Evolutionary conservation across 2,888 invertebrate genomes (phyloP), one percentile per base, ranked within the genome.

Genomic region (Pollenia labialis): DNA sequence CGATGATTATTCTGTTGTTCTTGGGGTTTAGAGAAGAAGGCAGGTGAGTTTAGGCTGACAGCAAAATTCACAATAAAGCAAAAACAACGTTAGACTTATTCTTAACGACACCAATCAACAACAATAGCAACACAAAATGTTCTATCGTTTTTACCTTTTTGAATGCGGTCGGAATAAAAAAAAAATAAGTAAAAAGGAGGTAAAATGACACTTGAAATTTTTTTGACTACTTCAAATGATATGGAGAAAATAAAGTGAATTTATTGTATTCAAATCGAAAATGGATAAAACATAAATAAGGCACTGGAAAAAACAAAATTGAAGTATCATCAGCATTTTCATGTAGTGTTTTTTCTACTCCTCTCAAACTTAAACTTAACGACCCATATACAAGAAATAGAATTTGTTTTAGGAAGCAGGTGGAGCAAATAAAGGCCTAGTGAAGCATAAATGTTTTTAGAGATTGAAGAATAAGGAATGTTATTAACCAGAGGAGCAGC

Each of bases 321-420:
- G 4, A 54, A 82, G 54, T 71, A 71, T 64, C 64, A 76, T 82
- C 69, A 62, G 32, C 62, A 46, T 16, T 66, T 82, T 52, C 14
- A 42, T 16, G 7, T 12, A 14, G 16, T 68, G 32, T 32, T 32
- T 32, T 32, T 32, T 32, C 32, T 32, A 32, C 32, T 32, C 32
- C 32, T 32, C 32, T 32, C 32, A 32, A 32, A 32, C 32, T 32
- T 32, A 32, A 32, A 54, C 48, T n/a, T 44, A 75, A 60, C 68
- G 58, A 60, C 32, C 52, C 46, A 66, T 46, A 81, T 64, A 58
- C 4, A 4, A 40, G 8, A 52, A 58, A 44, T 1, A n/a, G 42
- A 54, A 54, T 23, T 18, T 8, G n/a, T 69, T 1, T 16, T n/a
- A 16, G n/a, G 4, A 60, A 32, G 40, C 40, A 46, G 48, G 11